Conservation (phyloP, 2,113 vertebrate species). For the Hippocampus zosterae region DNA sequence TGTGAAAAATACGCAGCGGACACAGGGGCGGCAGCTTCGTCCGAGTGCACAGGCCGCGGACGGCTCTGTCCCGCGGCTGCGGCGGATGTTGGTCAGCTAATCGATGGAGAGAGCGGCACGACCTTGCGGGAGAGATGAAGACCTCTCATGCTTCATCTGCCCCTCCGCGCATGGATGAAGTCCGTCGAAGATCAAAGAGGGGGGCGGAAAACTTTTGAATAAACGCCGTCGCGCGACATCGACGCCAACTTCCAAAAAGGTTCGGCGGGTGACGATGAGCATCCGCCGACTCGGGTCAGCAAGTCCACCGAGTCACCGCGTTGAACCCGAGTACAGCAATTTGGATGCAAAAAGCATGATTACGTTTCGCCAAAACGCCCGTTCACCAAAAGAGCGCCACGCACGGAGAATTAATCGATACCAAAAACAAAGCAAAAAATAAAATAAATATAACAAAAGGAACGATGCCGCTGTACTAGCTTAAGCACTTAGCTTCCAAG, state of each 20-base stretch:
- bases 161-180: constrained; percentile 14
- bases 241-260: not conserved
- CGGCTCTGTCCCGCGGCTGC: constrained; percentile 5
- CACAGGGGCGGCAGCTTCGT: not conserved
- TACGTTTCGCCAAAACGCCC: not conserved
- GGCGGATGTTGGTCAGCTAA: constrained; percentile 46
- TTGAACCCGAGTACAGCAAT: not conserved
- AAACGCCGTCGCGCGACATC: not conserved
- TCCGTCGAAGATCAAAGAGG: not conserved
- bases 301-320: not conserved
- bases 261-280: not conserved
- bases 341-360: not conserved
- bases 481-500: constrained; percentile 28
- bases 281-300: not conserved
- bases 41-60: not conserved
- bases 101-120: constrained; percentile 34
- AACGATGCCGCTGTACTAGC: constrained; percentile 24
- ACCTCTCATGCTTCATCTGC: constrained; percentile 47
- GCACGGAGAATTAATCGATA: not conserved
- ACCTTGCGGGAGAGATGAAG: constrained; percentile 28
- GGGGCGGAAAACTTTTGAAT: constrained; percentile 3
- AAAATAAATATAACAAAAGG: too few relatives aligned
- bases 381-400: not conserved
- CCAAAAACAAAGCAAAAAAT: not conserved
- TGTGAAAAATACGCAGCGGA: constrained; percentile 4